phyloP scores from a whole-genome alignment of 2,113 vertebrate genomes.

The Indicator indicator region DNA sequence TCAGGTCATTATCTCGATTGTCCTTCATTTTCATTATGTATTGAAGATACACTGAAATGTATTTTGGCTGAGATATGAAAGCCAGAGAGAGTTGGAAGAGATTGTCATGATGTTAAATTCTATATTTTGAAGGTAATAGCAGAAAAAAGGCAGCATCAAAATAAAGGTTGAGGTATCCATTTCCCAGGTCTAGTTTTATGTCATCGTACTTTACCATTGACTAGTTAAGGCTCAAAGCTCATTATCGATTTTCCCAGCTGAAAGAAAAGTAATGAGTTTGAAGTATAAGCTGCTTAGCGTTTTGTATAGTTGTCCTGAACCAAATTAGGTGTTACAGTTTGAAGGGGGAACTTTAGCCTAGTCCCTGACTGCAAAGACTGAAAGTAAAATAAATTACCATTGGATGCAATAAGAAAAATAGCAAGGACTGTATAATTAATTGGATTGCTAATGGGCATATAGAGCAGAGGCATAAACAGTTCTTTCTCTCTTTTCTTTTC shows the following conservation, averaged over 20 bases:
- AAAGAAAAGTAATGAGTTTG: not conserved
- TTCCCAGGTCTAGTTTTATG: not conserved
- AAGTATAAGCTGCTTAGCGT: not conserved
- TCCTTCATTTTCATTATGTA: not conserved
- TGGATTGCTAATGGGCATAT: too few species aligned
- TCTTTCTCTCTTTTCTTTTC: too few species aligned
- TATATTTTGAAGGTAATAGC: not conserved
- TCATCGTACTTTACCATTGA: not conserved
- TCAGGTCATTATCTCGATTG: not conserved
- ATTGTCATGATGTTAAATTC: not conserved
- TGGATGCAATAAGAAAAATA: too few species aligned
- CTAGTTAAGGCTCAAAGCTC: not conserved
- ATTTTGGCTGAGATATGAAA: not conserved
- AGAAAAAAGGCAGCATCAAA: not conserved
- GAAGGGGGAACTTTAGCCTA: too few species aligned
- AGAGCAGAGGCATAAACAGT: too few species aligned
- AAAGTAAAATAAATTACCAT: too few species aligned
- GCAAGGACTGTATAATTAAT: too few species aligned
- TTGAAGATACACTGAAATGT: not conserved
- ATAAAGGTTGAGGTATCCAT: not conserved
- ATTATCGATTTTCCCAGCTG: not conserved
- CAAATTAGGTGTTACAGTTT: not conserved
- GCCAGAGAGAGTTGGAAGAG: not conserved
- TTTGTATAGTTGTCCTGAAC: not conserved
- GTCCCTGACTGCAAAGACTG: too few species aligned